phyloP scores from a whole-genome alignment of 2,797 vertebrate genomes.

The Crossoptilon crossoptilon region DNA sequence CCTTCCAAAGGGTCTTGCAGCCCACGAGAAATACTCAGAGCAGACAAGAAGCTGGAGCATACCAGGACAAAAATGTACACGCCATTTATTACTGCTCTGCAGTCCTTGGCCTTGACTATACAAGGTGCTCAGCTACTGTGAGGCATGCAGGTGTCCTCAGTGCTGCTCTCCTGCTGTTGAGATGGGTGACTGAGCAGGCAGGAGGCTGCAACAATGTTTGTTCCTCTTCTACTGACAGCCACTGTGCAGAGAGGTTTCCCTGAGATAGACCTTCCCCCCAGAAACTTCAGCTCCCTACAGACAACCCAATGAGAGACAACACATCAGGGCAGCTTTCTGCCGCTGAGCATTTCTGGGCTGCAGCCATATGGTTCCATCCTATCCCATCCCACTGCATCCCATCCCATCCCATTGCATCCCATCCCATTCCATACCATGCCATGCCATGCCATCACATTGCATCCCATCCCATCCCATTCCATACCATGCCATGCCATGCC shows the following conservation, averaged over 20 bases:
- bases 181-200: not conserved
- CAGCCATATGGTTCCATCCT: not conserved
- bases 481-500: fast-evolving
- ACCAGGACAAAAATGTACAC: not conserved
- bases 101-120: fast-evolving
- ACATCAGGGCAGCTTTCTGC: not conserved
- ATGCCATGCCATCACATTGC: not conserved
- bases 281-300: not conserved
- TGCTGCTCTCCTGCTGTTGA: not conserved
- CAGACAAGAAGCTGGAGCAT: not conserved
- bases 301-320: not conserved
- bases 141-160: not conserved
- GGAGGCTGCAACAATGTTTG: not conserved
- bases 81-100: not conserved
- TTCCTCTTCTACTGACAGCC: not conserved
- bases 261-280: not conserved
- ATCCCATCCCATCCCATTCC: fast-evolving
- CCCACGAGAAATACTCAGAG: not conserved
- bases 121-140: not conserved
- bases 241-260: not conserved
- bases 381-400: not conserved
- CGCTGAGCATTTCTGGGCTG: not conserved
- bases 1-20: not conserved
- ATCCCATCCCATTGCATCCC: not conserved
- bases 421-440: not conserved